Evolutionary conservation across 2,797 vertebrate species (phyloP).

Genomic region (Pantherophis vulpinus): DNA sequence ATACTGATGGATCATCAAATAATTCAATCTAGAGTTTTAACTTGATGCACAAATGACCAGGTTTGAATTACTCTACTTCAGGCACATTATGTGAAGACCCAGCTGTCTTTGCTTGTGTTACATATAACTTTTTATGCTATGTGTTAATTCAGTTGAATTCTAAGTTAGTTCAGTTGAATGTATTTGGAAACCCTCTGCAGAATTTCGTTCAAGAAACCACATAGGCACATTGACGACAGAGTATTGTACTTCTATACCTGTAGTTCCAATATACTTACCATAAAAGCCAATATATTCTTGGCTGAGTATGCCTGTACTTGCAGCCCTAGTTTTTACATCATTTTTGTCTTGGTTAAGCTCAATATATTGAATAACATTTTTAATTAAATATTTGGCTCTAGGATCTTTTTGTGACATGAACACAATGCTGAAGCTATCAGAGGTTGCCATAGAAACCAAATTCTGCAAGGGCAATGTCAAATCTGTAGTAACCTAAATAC

Average conservation of each 20-base stretch:
- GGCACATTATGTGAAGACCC: neutral
- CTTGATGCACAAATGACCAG: neutral
- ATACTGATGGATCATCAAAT: neutral
- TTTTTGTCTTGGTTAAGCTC: neutral
- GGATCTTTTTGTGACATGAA: neutral
- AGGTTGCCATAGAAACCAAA: slow-evolving; percentile 63
- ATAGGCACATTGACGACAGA: neutral
- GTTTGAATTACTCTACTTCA: neutral
- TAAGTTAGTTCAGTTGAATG: neutral
- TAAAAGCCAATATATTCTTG: neutral
- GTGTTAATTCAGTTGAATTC: neutral
- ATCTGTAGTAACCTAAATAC: slow-evolving; percentile 10
- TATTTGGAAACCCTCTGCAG: neutral
- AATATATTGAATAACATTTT: neutral
- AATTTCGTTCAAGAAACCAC: neutral
- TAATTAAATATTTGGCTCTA: slow-evolving; percentile 7
- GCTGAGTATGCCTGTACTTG: neutral
- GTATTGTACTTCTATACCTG: neutral
- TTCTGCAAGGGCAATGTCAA: slow-evolving; percentile 49
- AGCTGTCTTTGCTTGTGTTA: neutral
- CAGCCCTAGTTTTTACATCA: neutral
- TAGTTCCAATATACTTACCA: neutral
- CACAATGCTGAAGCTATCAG: slow-evolving; percentile 6
- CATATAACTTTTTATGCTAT: neutral
- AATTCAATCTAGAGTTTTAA: neutral